Percentiles rank a stretch among this genome's conserved stretches.
Evolutionary conservation across 2,797 vertebrate genomes (phyloP).

Genomic region (Vespertilio murinus): DNA sequence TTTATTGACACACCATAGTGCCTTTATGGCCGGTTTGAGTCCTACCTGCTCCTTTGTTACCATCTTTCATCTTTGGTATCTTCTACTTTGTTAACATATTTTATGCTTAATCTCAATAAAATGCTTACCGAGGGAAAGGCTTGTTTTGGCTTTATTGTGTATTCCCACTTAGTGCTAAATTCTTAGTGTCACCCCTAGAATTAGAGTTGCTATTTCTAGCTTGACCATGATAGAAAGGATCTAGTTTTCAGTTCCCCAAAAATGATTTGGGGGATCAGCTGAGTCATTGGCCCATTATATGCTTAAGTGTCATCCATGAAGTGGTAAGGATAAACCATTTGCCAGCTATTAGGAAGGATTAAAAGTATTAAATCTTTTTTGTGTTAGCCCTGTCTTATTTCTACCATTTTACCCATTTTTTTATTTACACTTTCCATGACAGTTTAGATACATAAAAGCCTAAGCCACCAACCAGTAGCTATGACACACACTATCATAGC

Average conservation of each 20-base stretch:
- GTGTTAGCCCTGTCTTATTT: background rate
- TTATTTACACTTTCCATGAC: background rate
- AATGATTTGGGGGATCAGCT: background rate
- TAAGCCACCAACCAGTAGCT: too few species aligned
- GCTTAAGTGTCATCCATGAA: background rate
- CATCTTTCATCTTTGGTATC: slow-evolving; percentile 48
- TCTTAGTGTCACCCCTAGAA: background rate
- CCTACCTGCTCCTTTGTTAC: slow-evolving; percentile 54
- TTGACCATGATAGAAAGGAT: background rate
- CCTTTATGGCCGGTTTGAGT: slow-evolving; percentile 68
- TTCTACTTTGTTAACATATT: slow-evolving; percentile 67
- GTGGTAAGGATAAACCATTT: background rate
- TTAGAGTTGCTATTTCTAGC: background rate
- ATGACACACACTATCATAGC: too few species aligned
- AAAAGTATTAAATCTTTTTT: background rate
- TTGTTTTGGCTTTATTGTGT: slow-evolving; percentile 68
- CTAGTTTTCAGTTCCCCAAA: background rate
- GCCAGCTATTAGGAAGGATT: background rate
- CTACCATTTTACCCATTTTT: background rate
- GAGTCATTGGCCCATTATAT: background rate
- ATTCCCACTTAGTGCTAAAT: background rate
- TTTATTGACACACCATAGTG: slow-evolving; percentile 58
- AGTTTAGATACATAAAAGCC: background rate
- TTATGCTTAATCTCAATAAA: slow-evolving; percentile 76
- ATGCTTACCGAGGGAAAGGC: slow-evolving; percentile 68